Base-by-base conservation (phyloP, 1,140 invertebrate genomes). In the Procambarus clarkii region DNA sequence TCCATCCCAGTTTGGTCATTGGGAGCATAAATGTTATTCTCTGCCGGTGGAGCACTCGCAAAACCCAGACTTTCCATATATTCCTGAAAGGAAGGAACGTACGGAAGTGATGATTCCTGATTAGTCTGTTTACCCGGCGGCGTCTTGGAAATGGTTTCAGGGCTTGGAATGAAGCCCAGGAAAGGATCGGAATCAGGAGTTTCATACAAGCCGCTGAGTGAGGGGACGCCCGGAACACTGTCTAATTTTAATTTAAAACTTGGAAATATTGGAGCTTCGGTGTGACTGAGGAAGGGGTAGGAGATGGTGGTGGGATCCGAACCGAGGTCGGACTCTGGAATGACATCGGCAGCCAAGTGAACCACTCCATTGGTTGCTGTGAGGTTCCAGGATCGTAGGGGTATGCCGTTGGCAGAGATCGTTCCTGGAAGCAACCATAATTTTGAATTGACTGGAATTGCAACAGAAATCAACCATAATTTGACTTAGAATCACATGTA, bases 321-420 rank as follows among this genome's bases (percentile, higher is more conserved):
- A n/a, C 91, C 91, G 34, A 92, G 80, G 71, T 92, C 91, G 2
- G 74, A 86, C 82, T 92, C 88, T 0, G 91, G 91, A 5, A 92
- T 81, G 78, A 92, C 84, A 69, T 92, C 92, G 2, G 85, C 88
- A 44, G 83, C 69, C 8, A 92, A 54, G 64, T 92, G 92, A 21
- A 91, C 88, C 11, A 92, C 92, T 13, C 92, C 92, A 54, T 92
- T 91, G 83, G 46, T 77, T 3, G 92, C 92, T n/a, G 92, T 87
- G 34, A 92, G 54, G 84, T 92, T 91, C 3, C 48, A 76, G 34
- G 76, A 60, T 11, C 80, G 74, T 11, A 92, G 34, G 2, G 92
- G 92, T 7, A 92, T 76, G 3, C 92, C 92, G 24, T 92, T 92
- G 44, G 71, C 92, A n/a, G 92, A 87, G 50, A 92, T 60, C 0